Percentiles rank a stretch among this genome's conserved stretches.
Evolutionary conservation across 2,797 vertebrate genomes (phyloP).

Genomic region (Xenops minutus): DNA sequence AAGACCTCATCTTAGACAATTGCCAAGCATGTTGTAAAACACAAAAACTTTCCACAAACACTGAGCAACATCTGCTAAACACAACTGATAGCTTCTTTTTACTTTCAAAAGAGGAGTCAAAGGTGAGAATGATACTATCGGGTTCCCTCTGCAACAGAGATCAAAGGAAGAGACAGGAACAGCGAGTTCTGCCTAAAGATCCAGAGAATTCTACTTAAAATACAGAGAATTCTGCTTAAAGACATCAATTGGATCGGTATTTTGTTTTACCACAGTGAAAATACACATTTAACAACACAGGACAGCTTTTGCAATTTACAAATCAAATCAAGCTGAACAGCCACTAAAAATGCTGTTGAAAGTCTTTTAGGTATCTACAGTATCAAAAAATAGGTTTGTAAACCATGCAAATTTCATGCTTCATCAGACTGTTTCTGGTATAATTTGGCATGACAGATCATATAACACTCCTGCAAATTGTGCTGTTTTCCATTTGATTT

Average conservation of each 20-base stretch:
- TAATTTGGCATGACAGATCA: background rate
- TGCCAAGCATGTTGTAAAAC: background rate
- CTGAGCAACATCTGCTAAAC: background rate
- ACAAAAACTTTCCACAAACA: background rate
- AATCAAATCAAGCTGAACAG: background rate
- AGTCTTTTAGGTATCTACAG: background rate
- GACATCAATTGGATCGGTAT: background rate
- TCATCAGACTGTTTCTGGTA: background rate
- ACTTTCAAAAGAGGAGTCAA: background rate
- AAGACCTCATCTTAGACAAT: background rate
- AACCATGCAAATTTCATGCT: background rate
- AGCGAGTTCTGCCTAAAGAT: background rate
- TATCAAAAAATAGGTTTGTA: background rate
- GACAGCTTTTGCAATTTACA: background rate
- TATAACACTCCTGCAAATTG: background rate
- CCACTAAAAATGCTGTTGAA: background rate
- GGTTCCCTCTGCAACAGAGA: background rate
- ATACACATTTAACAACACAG: fast-evolving
- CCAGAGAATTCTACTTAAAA: background rate
- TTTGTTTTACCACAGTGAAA: background rate
- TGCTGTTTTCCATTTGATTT: background rate
- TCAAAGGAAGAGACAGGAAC: background rate
- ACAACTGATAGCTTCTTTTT: background rate
- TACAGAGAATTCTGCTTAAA: background rate
- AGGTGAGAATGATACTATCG: background rate